Evolutionary conservation across 2,113 vertebrate genomes (phyloP), one percentile per base, ranked within the genome.

Genomic region (Meleagris gallopavo): DNA sequence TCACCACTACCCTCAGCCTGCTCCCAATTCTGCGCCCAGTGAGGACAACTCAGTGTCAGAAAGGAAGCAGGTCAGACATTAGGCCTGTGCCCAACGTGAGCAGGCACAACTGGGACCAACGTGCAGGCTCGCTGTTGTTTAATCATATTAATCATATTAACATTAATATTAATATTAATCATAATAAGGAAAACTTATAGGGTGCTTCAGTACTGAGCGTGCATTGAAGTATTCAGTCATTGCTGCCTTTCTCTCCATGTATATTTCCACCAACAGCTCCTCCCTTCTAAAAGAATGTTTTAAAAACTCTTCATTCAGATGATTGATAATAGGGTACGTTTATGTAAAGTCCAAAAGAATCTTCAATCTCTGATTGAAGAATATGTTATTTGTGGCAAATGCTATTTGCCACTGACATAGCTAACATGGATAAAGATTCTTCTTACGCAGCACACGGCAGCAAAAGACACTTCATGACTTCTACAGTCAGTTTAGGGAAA

Each of bases 1-100:
- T 36, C 34, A 27, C 17, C 2, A 0, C 19, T 32, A 48, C 64
- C 45, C 46, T 74, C 36, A 0, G 0, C 55, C n/a, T 1, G 9
- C 16, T 83, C 45, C 50, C 72, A 22, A 27, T 16, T 16, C 38
- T 64, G 38, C 18, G 10, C 16, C 15, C 60, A 27, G 16, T 8
- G 11, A 10, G 61, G 38, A n/a, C 17, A 58, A 58, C 55, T 8
- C 18, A n/a, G 55, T 12, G 32, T 32, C 6, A 29, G 55, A n/a
- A 29, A 64, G 27, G 58, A n/a, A 16, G 41, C 27, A 36, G 50
- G 27, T 58, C 57, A 22, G 78, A 60, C 57, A 36, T 14, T 30
- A 3, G 22, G 32, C 10, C 71, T 4, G 7, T 2, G 2, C 40
- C 36, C 1, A 1, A 79, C 13, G 18, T 21, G 13, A 40, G 61